These are phyloP conservation scores for Argentina silus DNA, from an alignment of 2,797 vertebrate genomes.

Conservation along the genomic window DNA sequence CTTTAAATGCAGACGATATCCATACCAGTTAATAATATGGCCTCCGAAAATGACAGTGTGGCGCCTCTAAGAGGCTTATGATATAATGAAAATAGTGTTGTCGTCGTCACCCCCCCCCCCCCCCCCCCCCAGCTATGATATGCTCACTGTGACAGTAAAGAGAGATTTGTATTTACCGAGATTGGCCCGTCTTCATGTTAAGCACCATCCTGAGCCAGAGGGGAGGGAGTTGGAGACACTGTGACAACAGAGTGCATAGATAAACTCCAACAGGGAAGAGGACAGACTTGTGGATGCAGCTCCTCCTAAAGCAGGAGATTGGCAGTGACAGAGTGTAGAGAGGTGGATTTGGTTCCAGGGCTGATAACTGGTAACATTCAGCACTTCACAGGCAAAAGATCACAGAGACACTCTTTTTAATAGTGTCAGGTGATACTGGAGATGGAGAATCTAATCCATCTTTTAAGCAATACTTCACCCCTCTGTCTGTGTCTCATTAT, in stretches of 20 bases:
- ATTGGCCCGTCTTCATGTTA: slow-evolving; percentile 5
- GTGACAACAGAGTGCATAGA: slow-evolving; percentile 39
- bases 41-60: slow-evolving; percentile 19
- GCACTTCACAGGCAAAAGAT: no score
- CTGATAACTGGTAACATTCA: no score
- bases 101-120: no score
- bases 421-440: no score
- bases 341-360: no score
- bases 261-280: slow-evolving; percentile 38
- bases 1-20: slow-evolving; percentile 14
- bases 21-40: slow-evolving; percentile 2
- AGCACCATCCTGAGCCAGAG: slow-evolving; percentile 2
- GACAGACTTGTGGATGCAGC: slow-evolving; percentile 20
- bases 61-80: slow-evolving; percentile 16
- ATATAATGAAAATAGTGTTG: slow-evolving; percentile 22
- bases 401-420: no score
- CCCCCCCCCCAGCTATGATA: slow-evolving; percentile 13
- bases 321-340: no score
- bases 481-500: no score
- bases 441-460: no score
- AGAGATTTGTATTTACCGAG: slow-evolving; percentile 16
- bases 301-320: no score
- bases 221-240: slow-evolving; percentile 3
- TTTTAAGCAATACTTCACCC: no score
- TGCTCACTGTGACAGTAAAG: slow-evolving; percentile 16